Evolutionary conservation across 2,113 vertebrate species (phyloP).

Genomic region (Brachirus orientalis): DNA sequence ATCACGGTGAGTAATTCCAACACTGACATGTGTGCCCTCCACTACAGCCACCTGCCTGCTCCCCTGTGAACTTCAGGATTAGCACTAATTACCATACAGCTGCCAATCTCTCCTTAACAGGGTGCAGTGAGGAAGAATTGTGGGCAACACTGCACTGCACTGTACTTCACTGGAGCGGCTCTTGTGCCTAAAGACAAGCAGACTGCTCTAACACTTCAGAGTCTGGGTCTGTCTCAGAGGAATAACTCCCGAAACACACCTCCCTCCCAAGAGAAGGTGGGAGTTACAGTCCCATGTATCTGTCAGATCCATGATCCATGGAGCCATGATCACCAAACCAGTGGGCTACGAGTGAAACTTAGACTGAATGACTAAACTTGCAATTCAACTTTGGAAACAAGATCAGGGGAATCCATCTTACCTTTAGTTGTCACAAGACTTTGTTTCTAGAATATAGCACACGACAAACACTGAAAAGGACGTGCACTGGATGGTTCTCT

Average conservation of each 20-base stretch:
- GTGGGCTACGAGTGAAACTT: not conserved
- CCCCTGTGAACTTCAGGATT: conserved; percentile 57
- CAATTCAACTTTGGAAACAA: not conserved
- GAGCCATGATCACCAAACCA: conserved; percentile 50
- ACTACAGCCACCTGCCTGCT: conserved; percentile 62
- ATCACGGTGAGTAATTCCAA: conserved; percentile 42
- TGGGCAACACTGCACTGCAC: not conserved
- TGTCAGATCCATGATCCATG: too few relatives aligned
- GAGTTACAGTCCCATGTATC: conserved; percentile 31
- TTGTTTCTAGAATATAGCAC: not conserved
- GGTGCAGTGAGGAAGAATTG: not conserved
- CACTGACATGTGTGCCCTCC: conserved; percentile 42
- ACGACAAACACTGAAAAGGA: conserved; percentile 14
- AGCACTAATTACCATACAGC: conserved; percentile 86
- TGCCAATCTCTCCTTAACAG: conserved; percentile 60
- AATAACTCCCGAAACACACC: conserved; percentile 24
- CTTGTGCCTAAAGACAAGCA: conserved; percentile 21
- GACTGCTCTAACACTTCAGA: not conserved
- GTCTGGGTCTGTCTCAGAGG: not conserved
- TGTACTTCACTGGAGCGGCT: conserved; percentile 30
- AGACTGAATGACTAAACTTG: conserved; percentile 2
- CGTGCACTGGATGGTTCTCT: conserved; percentile 7
- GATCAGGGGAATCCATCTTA: conserved; percentile 16
- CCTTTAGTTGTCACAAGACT: conserved; percentile 20
- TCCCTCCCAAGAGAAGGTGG: conserved; percentile 24